Evolutionary conservation across 2,113 vertebrate species (phyloP).

Genomic region (Catharus bicknelli): DNA sequence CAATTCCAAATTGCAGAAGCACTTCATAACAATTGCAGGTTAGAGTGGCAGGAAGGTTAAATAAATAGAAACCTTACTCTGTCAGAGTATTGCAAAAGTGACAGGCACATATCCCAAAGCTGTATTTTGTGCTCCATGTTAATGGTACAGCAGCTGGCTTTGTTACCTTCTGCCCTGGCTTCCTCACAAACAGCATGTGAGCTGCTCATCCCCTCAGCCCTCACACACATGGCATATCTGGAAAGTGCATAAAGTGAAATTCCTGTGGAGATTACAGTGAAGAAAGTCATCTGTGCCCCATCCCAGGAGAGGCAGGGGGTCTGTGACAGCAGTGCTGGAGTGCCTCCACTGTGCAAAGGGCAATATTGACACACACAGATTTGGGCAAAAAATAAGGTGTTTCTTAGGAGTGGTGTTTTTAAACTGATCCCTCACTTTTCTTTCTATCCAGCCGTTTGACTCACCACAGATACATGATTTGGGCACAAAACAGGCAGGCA

Average conservation of each 20-base stretch:
- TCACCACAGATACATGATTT: background rate
- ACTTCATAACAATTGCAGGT: background rate
- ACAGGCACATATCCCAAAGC: background rate
- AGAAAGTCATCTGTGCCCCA: background rate
- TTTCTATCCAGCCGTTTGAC: background rate
- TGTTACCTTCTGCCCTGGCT: background rate
- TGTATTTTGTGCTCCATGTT: background rate
- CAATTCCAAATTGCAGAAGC: background rate
- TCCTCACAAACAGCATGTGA: background rate
- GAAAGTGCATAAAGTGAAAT: background rate
- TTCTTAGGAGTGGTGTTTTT: background rate
- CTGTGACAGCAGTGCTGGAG: background rate
- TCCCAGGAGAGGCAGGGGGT: background rate
- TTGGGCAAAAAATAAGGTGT: background rate
- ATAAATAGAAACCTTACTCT: background rate
- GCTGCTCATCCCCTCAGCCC: background rate
- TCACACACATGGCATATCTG: background rate
- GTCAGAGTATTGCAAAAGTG: background rate
- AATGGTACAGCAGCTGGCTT: background rate
- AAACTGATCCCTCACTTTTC: background rate
- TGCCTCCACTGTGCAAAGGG: rapidly evolving
- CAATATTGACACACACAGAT: background rate
- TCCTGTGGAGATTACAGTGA: background rate
- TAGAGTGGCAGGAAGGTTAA: background rate
- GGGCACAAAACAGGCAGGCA: background rate